Conservation (phyloP, 2,888 invertebrate species). For the Ichneumoninae sp. region DNA sequence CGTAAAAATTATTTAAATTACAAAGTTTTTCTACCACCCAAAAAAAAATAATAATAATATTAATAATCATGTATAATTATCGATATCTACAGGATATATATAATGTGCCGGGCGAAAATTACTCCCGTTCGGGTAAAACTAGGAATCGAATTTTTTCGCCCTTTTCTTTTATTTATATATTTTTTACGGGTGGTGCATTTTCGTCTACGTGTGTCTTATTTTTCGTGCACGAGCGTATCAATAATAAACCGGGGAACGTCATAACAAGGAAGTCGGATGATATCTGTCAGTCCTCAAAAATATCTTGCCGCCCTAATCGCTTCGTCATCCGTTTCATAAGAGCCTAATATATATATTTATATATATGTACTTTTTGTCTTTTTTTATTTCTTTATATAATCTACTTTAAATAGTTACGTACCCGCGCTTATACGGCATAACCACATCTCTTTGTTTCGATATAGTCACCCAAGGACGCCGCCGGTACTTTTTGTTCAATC, state of each 20-base stretch:
- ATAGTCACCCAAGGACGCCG: conserved; percentile 72
- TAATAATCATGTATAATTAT: conserved; percentile 62
- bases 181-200: conserved; percentile 31
- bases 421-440: conserved; percentile 71
- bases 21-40: conserved; percentile 74
- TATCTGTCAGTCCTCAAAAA: conserved; percentile 39
- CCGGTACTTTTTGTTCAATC: conserved; percentile 68
- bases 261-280: conserved; percentile 42
- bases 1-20: conserved; percentile 66
- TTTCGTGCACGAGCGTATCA: conserved; percentile 21
- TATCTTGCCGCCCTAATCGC: conserved; percentile 46
- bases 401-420: conserved; percentile 78
- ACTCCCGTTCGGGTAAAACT: conserved; percentile 17
- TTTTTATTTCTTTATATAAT: conserved; percentile 73
- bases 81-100: conserved; percentile 67
- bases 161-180: conserved; percentile 33
- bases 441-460: conserved; percentile 63
- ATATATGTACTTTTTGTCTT: conserved; percentile 62
- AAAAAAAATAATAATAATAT: conserved; percentile 57
- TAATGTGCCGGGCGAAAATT: conserved; percentile 35
- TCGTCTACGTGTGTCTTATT: conserved; percentile 55
- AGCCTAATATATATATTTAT: conserved; percentile 76
- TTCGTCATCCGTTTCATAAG: conserved; percentile 54
- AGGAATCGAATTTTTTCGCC: conserved; percentile 62
- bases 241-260: conserved; percentile 49